Conservation (phyloP, 2,797 vertebrate species). For the Characodon lateralis region DNA sequence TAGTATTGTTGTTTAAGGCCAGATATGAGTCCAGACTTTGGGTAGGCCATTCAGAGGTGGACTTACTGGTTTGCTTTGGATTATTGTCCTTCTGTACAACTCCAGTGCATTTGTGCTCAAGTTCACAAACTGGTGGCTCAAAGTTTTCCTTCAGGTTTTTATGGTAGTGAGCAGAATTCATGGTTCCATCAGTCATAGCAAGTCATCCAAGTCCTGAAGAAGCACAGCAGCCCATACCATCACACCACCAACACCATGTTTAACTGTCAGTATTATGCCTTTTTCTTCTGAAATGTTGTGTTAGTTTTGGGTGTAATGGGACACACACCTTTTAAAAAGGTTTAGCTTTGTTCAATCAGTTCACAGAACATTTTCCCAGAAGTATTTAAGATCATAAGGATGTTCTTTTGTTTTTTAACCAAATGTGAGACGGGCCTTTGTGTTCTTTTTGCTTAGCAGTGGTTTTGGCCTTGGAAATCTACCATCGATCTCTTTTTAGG, state of each 20-base stretch:
- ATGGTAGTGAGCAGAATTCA: too few relatives aligned
- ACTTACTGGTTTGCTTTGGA: neutral
- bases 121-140: neutral
- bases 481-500: too few relatives aligned
- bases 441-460: neutral
- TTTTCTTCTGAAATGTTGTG: too few relatives aligned
- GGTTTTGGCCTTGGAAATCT: neutral
- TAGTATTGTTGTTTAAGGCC: neutral
- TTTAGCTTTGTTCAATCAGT: too few relatives aligned
- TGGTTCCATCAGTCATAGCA: too few relatives aligned
- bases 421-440: neutral
- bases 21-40: neutral
- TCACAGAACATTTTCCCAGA: neutral
- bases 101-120: neutral
- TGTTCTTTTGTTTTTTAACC: too few relatives aligned
- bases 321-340: too few relatives aligned
- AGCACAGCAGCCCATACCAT: too few relatives aligned
- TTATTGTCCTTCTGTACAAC: neutral
- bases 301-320: too few relatives aligned
- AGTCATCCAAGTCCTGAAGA: too few relatives aligned
- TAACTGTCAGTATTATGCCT: too few relatives aligned
- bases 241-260: too few relatives aligned
- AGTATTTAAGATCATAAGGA: neutral
- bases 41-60: neutral
- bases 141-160: neutral